Evolutionary conservation across 2,797 vertebrate genomes (phyloP).

Genomic region (Aselliscus stoliczkanus): DNA sequence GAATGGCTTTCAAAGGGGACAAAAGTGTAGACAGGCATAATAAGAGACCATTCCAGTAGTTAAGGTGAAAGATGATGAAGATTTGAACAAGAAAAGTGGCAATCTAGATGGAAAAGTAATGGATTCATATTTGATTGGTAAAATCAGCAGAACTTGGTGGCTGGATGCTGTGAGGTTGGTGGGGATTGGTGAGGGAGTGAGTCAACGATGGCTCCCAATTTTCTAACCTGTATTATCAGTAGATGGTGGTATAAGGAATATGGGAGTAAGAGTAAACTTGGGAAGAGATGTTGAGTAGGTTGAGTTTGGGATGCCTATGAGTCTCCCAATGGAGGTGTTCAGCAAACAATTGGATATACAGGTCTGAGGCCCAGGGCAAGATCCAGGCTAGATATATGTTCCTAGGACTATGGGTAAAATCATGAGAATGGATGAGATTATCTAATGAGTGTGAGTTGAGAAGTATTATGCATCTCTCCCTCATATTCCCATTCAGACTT

Average conservation of each 20-base stretch:
- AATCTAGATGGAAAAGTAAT: background rate
- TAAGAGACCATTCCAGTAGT: background rate
- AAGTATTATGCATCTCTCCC: background rate
- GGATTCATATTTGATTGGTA: background rate
- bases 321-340: background rate
- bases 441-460: background rate
- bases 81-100: background rate
- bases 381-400: background rate
- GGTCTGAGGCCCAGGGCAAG: background rate
- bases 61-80: background rate
- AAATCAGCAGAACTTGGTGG: background rate
- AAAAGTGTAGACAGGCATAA: background rate
- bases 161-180: background rate
- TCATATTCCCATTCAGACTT: background rate
- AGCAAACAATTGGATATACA: background rate
- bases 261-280: background rate
- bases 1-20: background rate
- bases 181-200: background rate
- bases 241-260: background rate
- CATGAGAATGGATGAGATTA: background rate
- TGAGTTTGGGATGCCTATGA: background rate
- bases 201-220: background rate
- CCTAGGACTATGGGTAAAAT: background rate
- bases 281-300: background rate
- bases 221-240: background rate